Evolutionary conservation across 1,140 invertebrate genomes (phyloP), one percentile per base, ranked within the genome.

Genomic region (Paramacrobiotus metropolitanus): DNA sequence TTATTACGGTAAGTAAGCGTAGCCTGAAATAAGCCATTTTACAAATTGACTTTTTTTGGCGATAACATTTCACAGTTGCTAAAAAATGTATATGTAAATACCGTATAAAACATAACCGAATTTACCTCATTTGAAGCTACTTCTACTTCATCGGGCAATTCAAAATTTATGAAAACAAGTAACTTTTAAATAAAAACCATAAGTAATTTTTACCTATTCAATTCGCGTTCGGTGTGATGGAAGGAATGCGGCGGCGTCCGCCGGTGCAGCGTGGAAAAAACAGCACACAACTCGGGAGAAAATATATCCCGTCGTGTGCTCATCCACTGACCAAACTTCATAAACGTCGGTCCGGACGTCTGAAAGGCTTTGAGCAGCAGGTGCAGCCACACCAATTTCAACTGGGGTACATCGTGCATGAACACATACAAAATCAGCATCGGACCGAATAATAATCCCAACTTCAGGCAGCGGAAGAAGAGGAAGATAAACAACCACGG

Each of bases 291-390:
- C 59, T 76, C 70, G 28, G 67, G 65, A 0, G 73, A 67, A 63
- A 77, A 77, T 29, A 78, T 61, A 65, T 78, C 75, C 60, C 72
- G 64, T 20, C 76, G 61, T 18, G 74, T 78, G 2, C 74, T 72
- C 2, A 71, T 69, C 77, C 77, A 78, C 63, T 78, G 77, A 2
- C 76, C 75, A n/a, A 78, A 69, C 66, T 79, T 79, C 20, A 77
- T 67, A 44, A 76, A 76, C 24, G 75, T 73, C 1, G 77, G 75
- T 0, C 77, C 77, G 30, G 72, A 69, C 34, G 68, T 65, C 63
- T 77, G 71, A 21, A 77, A 67, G 30, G 65, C 71, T 70, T 55
- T 55, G 15, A 55, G 0, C 15, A 55, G 48, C 15, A 24, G 15
- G 4, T 24, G 15, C 48, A 55, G 24, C 48, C 48, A 55, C 48